Evolutionary conservation across 2,113 vertebrate genomes (phyloP), one percentile per base, ranked within the genome.

Genomic region (Octodon degus): DNA sequence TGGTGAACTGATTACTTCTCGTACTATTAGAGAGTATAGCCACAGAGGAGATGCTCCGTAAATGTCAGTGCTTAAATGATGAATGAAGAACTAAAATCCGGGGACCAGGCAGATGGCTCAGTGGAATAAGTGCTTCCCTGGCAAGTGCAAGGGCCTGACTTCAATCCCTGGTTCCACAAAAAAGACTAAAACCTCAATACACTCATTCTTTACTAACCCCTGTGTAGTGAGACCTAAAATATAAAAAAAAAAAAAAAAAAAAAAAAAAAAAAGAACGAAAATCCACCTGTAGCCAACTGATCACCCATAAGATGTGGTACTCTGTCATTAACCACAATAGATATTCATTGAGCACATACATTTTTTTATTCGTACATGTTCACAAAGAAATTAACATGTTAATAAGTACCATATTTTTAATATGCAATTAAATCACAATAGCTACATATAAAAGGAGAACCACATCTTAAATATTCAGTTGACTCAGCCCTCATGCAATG

Each of bases 391-490:
- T 93, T 70, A 83, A 62, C 22, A 14, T 40, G 63, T 83, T 89
- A 93, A 88, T 87, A 89, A 94, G 32, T 55, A 91, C n/a, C 20
- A 93, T 67, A 22, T 27, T 94, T 50, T 77, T 86, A 87, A 77
- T 34, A 87, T 74, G 63, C 83, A 91, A 87, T 89, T 84, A 88
- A 87, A 50, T 93, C 34, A 85, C 34, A 93, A 62, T 81, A 86
- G 24, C 20, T 67, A 89, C 53, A 72, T 80, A 65, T 81, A 74
- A 96, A 96, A 89, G 81, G 83, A 84, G 70, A 95, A 70, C 30
- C 9, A 6, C 67, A 47, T 76, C 32, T 89, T 91, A 83, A 80
- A 67, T 87, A 86, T 62, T 95, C 90, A 95, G 83, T 94, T 94
- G 85, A 67, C 22, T 88, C 84, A 94, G 85, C 67, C 3, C 9